Base-by-base conservation (phyloP, 2,888 invertebrate genomes). In the Leucophenga maculata region DNA sequence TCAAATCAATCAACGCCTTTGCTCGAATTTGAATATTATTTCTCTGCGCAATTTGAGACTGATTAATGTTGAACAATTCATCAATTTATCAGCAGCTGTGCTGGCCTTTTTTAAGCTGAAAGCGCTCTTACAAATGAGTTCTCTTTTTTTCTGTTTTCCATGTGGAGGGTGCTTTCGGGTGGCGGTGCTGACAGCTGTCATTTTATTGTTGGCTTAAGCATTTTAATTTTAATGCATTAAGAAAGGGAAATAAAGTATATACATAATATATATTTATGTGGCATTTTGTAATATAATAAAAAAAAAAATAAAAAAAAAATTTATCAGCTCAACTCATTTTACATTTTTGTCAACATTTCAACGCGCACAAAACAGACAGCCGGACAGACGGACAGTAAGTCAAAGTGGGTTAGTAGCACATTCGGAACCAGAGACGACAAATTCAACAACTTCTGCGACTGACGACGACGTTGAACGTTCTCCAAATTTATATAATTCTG, bases 361-460 rank as follows among this genome's bases (percentile, higher is more conserved):
- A 64, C 62, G 62, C 32, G 62, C 52, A 52, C 69, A 55, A 26
- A 55, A 48, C 64, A 32, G 72, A 50, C 32, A 20, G 46, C 32
- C 48, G 32, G 32, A 52, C 64, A 44, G 62, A 60, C 31, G 65
- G 73, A 73, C 44, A 57, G 72, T 69, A 70, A 75, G 74, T 3
- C 77, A 71, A 80, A 80, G 83, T 80, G 74, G 80, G 80, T 80
- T 80, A 80, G 80, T 80, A 80, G 80, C 80, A 80, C 80, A 80
- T 68, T 74, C 75, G 76, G 75, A 75, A 75, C 31, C 78, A 71
- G 69, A 55, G 66, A 22, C 62, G 66, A 22, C 62, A 44, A 69
- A 32, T 52, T 59, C 32, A 64, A 46, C 69, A 22, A 13, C 66
- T 62, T 60, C 72, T 52, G 55, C 69, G 20, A 11, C 60, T 18